phyloP scores from a whole-genome alignment of 2,888 invertebrate species.

The Laothoe populi region DNA sequence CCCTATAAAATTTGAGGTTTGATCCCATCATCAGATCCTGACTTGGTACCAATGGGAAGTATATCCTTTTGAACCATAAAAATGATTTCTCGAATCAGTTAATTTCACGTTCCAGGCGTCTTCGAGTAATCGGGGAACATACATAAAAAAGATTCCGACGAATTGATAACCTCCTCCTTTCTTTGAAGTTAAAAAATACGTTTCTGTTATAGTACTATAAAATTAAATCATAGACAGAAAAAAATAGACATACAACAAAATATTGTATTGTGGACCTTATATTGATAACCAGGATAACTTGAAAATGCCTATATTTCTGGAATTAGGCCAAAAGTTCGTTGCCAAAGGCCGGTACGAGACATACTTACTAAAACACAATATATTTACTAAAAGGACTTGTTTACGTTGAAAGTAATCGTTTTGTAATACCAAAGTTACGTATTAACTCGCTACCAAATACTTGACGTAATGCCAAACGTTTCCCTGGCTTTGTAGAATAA shows the following conservation, averaged over 20 bases:
- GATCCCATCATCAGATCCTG: no score
- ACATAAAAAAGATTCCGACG: no score
- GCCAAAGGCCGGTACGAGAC: constrained; percentile 37
- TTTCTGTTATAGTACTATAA: no score
- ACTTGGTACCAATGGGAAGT: no score
- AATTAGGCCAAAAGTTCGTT: constrained; percentile 44
- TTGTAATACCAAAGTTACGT: constrained; percentile 28
- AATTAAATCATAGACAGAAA: not conserved
- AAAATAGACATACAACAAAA: not conserved
- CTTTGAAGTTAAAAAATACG: no score
- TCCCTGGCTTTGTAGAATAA: constrained; percentile 26
- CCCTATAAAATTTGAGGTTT: no score
- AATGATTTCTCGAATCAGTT: no score
- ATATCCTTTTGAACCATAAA: no score
- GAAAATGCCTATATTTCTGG: constrained; percentile 43
- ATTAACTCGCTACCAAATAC: constrained; percentile 28
- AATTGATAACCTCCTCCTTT: no score
- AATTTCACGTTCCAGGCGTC: no score
- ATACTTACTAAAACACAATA: constrained; percentile 17
- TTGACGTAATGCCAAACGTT: constrained; percentile 30
- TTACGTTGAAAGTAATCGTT: constrained; percentile 27
- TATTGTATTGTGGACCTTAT: not conserved
- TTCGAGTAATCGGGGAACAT: no score
- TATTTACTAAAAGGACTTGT: constrained; percentile 30
- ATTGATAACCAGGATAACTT: constrained; percentile 11